These are phyloP conservation scores for Lagria hirta DNA, from an alignment of 2,888 invertebrate species.

Conservation along the genomic window DNA sequence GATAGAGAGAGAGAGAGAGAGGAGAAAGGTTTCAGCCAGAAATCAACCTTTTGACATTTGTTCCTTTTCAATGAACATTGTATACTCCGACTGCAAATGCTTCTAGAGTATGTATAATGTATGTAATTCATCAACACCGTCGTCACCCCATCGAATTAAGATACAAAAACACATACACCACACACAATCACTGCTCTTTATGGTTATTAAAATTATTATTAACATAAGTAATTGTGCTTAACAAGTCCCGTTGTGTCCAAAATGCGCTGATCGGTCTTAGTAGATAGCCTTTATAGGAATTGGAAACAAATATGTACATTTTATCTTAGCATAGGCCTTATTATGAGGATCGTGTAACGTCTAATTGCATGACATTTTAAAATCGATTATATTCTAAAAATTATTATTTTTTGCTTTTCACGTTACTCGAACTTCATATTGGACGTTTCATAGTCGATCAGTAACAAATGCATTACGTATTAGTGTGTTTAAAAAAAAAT, in stretches of 20 bases:
- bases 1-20: slow-evolving; percentile 3
- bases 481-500: slow-evolving; percentile 26
- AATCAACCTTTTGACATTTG: slow-evolving; percentile 18
- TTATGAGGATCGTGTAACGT: slow-evolving; percentile 33
- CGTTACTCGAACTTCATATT: slow-evolving; percentile 21
- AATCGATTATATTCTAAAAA: slow-evolving; percentile 21
- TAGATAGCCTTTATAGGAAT: slow-evolving; percentile 33
- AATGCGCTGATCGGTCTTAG: slow-evolving; percentile 32
- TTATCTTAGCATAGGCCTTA: slow-evolving; percentile 39
- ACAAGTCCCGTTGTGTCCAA: slow-evolving; percentile 35
- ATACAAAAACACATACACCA: slow-evolving; percentile 12
- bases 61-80: slow-evolving; percentile 23
- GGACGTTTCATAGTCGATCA: slow-evolving; percentile 34
- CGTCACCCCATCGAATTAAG: slow-evolving; percentile 21
- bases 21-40: slow-evolving; percentile 7
- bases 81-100: slow-evolving; percentile 31
- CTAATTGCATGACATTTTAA: background rate
- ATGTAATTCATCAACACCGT: slow-evolving; percentile 25
- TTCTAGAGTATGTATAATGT: slow-evolving; percentile 32
- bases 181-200: slow-evolving; percentile 25
- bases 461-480: slow-evolving; percentile 21
- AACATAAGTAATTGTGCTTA: slow-evolving; percentile 36
- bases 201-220: slow-evolving; percentile 29
- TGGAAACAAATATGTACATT: slow-evolving; percentile 37
- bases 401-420: slow-evolving; percentile 16